Evolutionary conservation across 35 echinoderm and acorn worm species (phyloP), one percentile per base, ranked within the genome.

Genomic region (Apostichopus japonicus): DNA sequence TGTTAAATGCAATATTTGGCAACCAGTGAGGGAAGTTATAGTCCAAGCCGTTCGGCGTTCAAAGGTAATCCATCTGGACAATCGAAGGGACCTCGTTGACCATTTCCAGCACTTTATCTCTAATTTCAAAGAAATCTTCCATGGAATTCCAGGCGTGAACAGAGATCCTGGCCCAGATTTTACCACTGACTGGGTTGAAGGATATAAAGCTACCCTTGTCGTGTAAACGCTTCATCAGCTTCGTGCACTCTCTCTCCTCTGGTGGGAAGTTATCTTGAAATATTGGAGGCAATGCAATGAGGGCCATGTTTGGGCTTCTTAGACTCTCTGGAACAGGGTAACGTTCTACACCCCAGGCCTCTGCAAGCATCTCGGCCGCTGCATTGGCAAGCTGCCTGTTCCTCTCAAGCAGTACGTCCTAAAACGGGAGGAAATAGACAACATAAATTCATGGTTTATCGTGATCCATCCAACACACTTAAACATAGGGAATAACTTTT

Each of bases 81-180:
- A 84, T 54, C 10, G 81, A 84, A 58, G 81, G 81, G 7, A 91
- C 54, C 23, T 91, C 90, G 10, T 78, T 23, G 4, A 72, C n/a
- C 19, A 97, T 16, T 21, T 95, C 93, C 56, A 96, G 54, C 2
- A 99, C 44, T 15, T 90, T 92, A 87, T 99, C 95, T 55, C 91
- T 93, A 8, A 99, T 58, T 72, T 63, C 65, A 79, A 62, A 92
- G 81, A 96, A 99, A 91, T 99, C 97, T 55, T 95, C 93, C 79
- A 95, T 91, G 51, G 54, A 86, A 84, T 99, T 99, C 80, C 96
- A 95, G 14, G 95, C 95, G 6, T 99, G 93, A 13, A 62, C 93
- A 58, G 91, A 93, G n/a, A 99, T 24, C 59, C 97, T 77, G 7
- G 78, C 55, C 87, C 92, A 99, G 8, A 93, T 70, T 27, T 81